Conservation (phyloP, 1,140 invertebrate species). For the Temnothorax nylanderi region DNA sequence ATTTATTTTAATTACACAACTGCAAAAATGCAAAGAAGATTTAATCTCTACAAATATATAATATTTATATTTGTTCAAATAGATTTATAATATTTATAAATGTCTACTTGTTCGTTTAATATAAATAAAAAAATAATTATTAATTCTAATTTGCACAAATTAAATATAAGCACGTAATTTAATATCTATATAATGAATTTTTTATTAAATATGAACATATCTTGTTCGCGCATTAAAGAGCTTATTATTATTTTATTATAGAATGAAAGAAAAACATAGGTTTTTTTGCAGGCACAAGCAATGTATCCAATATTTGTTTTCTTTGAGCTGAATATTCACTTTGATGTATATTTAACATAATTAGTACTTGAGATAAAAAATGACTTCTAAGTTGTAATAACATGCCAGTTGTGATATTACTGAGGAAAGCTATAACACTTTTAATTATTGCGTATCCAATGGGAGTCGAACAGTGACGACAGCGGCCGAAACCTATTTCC, state of each 20-base stretch:
- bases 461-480: slow-evolving; percentile 9
- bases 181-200: not conserved
- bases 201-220: not conserved
- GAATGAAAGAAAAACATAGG: not conserved
- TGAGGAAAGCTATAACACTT: not conserved
- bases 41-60: not conserved
- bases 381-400: slow-evolving; percentile 13
- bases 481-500: slow-evolving; percentile 67
- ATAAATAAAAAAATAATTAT: not conserved
- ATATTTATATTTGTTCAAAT: not conserved
- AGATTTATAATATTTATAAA: not conserved
- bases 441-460: slow-evolving; percentile 39
- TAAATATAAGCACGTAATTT: not conserved
- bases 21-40: not conserved
- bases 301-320: not conserved
- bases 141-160: not conserved
- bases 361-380: slow-evolving; percentile 8
- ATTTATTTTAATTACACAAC: slow-evolving; percentile 1
- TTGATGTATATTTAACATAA: slow-evolving; percentile 36
- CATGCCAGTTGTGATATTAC: not conserved
- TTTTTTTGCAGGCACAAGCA: not conserved
- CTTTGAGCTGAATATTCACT: slow-evolving; percentile 18
- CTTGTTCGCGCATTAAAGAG: not conserved
- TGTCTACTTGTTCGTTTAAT: not conserved
- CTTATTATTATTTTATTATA: slow-evolving; percentile 19